Percentiles rank a stretch among this genome's conserved stretches.
Evolutionary conservation across 2,888 invertebrate genomes (phyloP).

Genomic region (Cyclophora punctaria): DNA sequence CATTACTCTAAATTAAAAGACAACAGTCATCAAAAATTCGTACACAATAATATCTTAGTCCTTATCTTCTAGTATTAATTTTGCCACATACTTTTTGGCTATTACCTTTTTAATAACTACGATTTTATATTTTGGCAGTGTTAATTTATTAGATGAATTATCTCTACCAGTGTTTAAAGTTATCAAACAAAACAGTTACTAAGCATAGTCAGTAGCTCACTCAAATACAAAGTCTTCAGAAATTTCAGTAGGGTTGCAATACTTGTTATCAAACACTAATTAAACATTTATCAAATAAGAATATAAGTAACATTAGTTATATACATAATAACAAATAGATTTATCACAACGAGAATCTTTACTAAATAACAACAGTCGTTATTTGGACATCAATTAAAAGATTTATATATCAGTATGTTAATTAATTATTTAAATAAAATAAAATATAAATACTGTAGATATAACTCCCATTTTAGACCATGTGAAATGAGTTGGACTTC

Average conservation of each 20-base stretch:
- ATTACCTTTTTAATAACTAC: conserved; percentile 36
- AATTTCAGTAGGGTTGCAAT: not conserved
- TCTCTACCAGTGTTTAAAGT: not conserved
- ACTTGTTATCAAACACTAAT: conserved; percentile 23
- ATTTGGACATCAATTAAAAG: conserved; percentile 47
- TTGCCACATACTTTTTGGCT: conserved; percentile 40
- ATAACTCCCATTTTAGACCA: conserved; percentile 59
- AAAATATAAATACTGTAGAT: conserved; percentile 42
- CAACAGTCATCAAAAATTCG: conserved; percentile 66
- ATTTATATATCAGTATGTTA: conserved; percentile 21
- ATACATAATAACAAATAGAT: conserved; percentile 56
- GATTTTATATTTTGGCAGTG: conserved; percentile 66
- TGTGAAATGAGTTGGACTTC: conserved; percentile 64
- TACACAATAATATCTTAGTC: conserved; percentile 48
- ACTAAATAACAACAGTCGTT: conserved; percentile 66
- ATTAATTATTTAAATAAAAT: conserved; percentile 32
- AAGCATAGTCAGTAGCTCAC: not conserved
- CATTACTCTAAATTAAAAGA: conserved; percentile 41
- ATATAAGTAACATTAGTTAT: conserved; percentile 44
- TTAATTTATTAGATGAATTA: conserved; percentile 48
- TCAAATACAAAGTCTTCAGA: not conserved
- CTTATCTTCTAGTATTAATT: conserved; percentile 41
- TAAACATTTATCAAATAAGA: conserved; percentile 33
- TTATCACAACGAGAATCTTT: conserved; percentile 65
- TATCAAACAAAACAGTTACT: not conserved